Evolutionary conservation across 1,140 invertebrate species (phyloP), one percentile per base, ranked within the genome.

Genomic region (Sitobion miscanthi): DNA sequence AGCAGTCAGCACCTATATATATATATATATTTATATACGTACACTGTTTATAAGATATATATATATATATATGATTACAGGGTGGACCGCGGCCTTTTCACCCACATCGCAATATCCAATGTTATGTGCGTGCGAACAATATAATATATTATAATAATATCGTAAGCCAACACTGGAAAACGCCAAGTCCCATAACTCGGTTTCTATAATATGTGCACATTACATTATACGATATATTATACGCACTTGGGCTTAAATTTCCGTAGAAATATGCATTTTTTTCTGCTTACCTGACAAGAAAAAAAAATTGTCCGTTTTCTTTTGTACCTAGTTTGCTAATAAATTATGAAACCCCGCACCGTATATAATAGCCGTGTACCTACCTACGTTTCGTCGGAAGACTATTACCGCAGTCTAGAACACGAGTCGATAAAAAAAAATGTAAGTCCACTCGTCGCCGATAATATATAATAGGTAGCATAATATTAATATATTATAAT

Each of bases 81-180:
- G 30, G 62, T 77, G 62, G 62, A n/a, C 30, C 62, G 30, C n/a
- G n/a, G 30, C 62, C 62, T 77, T 77, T 77, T 77, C 14, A 77
- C 30, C 62, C 62, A 30, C 30, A 30, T 77, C 30, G 14, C n/a
- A 20, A 35, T 77, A 77, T 77, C n/a, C 62, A 77, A 77, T n/a
- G 30, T 77, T 77, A 77, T 77, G 30, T 6, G n/a, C 62, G 62
- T 77, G 30, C 30, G 14, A n/a, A 77, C 30, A 77, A 77, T 69
- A 62, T 4, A 30, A 77, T 77, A 77, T 77, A 77, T 77, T n/a
- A 77, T 77, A 77, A 77, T 77, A 77, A 77, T 77, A 77, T 62
- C 30, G 30, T 77, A 77, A 77, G 62, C 62, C n/a, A 77, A 77
- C n/a, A 77, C n/a, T 77, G n/a, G 62, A 77, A 77, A n/a, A 69